phyloP scores from a whole-genome alignment of 2,888 invertebrate genomes.

The Phalangium opilio region DNA sequence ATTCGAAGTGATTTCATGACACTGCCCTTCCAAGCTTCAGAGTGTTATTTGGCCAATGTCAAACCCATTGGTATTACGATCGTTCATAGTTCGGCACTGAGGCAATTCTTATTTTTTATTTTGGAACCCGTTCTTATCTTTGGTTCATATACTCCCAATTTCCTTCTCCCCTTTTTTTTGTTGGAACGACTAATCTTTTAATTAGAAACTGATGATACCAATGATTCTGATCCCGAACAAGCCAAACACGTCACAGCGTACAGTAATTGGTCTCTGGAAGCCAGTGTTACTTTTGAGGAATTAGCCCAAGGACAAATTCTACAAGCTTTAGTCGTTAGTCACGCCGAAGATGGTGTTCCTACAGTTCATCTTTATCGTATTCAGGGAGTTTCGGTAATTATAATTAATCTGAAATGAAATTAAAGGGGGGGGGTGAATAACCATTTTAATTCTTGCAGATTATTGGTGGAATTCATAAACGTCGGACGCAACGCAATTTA shows the following conservation, averaged over 20 bases:
- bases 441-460: too few species aligned
- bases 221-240: too few species aligned
- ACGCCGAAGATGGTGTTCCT: constrained; percentile 59
- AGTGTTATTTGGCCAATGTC: constrained; percentile 81
- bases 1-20: constrained; percentile 64
- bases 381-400: constrained; percentile 22
- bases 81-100: too few species aligned
- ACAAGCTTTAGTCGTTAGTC: constrained; percentile 75
- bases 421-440: background rate
- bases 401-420: background rate
- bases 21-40: constrained; percentile 92
- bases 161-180: background rate
- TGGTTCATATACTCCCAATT: background rate
- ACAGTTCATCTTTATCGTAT: constrained; percentile 62
- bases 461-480: too few species aligned
- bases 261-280: constrained; percentile 52
- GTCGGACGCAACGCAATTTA: too few species aligned
- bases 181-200: background rate
- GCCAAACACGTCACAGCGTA: too few species aligned
- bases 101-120: background rate
- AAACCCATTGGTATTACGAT: constrained; percentile 54
- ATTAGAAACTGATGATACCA: too few species aligned
- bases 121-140: background rate
- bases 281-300: constrained; percentile 57
- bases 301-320: constrained; percentile 66